Evolutionary conservation across 2,888 invertebrate genomes (phyloP), one percentile per base, ranked within the genome.

Genomic region (Microchrysa polita): DNA sequence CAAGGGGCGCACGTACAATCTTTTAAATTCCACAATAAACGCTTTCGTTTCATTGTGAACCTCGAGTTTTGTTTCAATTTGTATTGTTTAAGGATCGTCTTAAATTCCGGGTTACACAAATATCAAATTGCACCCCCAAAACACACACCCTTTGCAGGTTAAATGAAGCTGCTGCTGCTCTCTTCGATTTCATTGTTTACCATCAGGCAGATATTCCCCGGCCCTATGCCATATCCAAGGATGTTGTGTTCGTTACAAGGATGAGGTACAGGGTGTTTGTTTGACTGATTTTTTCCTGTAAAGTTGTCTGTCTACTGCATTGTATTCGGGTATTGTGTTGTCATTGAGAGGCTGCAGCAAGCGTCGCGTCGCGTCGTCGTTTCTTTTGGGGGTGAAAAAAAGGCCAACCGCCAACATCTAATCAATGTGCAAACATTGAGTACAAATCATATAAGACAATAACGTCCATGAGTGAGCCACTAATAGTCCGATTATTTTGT

Each of bases 101-200:
- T 73, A 74, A 53, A 73, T 74, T 74, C 61, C 74, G 74, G 74
- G 72, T 74, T 74, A 74, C 74, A 74, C 74, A 74, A 73, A 74
- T 74, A 74, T 74, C 74, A 72, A 67, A 61, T 74, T 74, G 74
- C 74, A 74, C 55, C 53, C 67, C 48, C 48, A n/a, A 63, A 22
- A 57, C 34, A 10, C 52, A 16, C 23, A 23, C 16, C 23, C 5
- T 34, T 34, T 34, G 27, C 27, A 34, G 27, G 27, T 34, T 34
- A 34, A 34, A 34, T 12, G 65, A 12, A 48, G n/a, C 27, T 34
- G 34, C 69, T 34, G n/a, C 27, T 34, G 34, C 69, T 34, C 40
- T 34, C 27, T 40, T 55, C 57, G 55, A 55, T 42, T 55, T 69
- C 22, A 40, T 69, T 69, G 69, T 55, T 55, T 40, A 18, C 57